These are phyloP conservation scores for Abscondita cerata DNA, from an alignment of 2,888 invertebrate genomes.

Conservation along the genomic window DNA sequence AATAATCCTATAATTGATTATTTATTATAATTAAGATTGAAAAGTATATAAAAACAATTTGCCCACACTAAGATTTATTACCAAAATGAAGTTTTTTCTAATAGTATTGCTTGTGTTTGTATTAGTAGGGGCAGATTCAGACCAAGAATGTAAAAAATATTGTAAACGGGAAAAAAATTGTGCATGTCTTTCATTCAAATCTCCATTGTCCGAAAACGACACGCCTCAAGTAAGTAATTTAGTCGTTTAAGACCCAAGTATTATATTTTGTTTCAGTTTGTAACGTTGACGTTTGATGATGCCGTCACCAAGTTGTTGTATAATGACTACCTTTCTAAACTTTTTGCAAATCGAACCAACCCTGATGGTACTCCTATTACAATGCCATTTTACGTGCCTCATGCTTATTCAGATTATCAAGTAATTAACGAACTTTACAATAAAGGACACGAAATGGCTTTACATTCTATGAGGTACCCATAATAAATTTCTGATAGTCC, in stretches of 20 bases:
- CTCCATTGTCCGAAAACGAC: conserved; percentile 27
- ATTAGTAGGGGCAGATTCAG: no score
- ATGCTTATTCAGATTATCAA: conserved; percentile 70
- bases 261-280: conserved; percentile 62
- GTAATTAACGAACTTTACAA: conserved; percentile 65
- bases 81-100: no score
- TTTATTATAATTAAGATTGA: no score
- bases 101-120: no score
- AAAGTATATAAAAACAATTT: no score
- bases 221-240: conserved; percentile 37
- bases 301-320: conserved; percentile 63
- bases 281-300: conserved; percentile 73
- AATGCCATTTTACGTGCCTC: conserved; percentile 74
- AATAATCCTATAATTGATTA: no score
- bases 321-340: conserved; percentile 62
- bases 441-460: conserved; percentile 69
- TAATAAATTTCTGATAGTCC: no score
- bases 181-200: conserved; percentile 34
- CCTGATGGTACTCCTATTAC: conserved; percentile 69
- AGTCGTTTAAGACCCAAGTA: background rate
- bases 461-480: conserved; percentile 69
- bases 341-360: conserved; percentile 64
- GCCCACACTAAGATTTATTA: no score
- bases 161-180: conserved; percentile 39
- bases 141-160: conserved; percentile 26